Conservation (phyloP, 1,140 invertebrate species). For the Drosophila azteca region DNA sequence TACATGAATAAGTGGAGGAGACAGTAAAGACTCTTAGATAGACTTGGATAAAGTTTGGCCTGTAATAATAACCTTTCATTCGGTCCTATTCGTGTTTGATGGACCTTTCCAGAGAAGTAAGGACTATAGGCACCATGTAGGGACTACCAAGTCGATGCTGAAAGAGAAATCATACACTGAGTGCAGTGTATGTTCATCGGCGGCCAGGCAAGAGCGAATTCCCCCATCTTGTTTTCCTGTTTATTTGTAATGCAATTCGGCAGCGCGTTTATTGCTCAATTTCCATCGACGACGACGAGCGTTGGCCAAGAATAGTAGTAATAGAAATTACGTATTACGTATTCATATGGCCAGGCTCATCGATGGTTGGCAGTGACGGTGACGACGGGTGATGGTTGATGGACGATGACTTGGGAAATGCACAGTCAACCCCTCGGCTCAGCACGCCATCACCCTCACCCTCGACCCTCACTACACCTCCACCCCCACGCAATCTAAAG, state of each 20-base stretch:
- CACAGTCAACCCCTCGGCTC: neutral
- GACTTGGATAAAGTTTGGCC: too few species aligned
- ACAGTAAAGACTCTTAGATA: too few species aligned
- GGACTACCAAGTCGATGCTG: too few species aligned
- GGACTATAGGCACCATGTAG: too few species aligned
- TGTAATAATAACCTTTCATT: too few species aligned
- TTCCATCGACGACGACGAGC: constrained; percentile 41
- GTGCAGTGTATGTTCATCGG: neutral
- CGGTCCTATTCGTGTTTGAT: too few species aligned
- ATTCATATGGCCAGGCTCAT: constrained; percentile 56
- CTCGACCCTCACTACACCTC: neutral
- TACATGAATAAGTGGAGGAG: too few species aligned
- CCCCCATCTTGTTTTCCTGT: constrained; percentile 39
- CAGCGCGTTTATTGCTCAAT: constrained; percentile 74
- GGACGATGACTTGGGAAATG: constrained; percentile 43
- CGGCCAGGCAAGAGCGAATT: neutral
- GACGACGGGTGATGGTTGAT: constrained; percentile 11
- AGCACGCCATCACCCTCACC: constrained; percentile 44
- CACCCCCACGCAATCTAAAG: neutral
- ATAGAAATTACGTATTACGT: constrained; percentile 53
- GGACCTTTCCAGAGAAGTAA: too few species aligned
- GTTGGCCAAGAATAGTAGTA: neutral
- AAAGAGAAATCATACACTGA: too few species aligned
- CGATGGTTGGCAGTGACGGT: constrained; percentile 11
- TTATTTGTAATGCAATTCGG: constrained; percentile 73